Conservation (phyloP, 2,888 invertebrate species). For the Pyrochroa serraticornis region DNA sequence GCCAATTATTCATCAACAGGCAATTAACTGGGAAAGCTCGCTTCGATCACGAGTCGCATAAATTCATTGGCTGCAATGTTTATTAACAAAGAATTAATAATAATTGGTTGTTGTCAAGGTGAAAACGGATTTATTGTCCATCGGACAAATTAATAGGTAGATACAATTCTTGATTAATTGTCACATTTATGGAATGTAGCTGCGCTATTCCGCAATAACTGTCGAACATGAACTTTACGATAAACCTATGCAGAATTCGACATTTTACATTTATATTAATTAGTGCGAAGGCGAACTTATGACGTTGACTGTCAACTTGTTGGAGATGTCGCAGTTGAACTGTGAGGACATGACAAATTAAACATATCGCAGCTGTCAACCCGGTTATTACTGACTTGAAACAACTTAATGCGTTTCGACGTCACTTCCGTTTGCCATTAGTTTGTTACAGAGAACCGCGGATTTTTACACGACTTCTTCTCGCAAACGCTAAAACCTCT, state of each 20-base stretch:
- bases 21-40: too few species aligned
- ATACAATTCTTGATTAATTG: slow-evolving; percentile 28
- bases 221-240: slow-evolving; percentile 14
- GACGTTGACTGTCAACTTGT: slow-evolving; percentile 39
- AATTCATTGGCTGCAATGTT: slow-evolving; percentile 16
- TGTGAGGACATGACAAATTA: slow-evolving; percentile 47
- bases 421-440: slow-evolving; percentile 44
- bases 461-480: slow-evolving; percentile 16
- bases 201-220: slow-evolving; percentile 1
- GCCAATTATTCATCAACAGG: too few species aligned
- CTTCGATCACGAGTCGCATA: not conserved
- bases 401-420: slow-evolving; percentile 41
- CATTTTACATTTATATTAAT: slow-evolving; percentile 16
- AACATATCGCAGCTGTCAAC: slow-evolving; percentile 51
- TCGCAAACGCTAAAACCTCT: slow-evolving; percentile 4
- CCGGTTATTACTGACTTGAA: slow-evolving; percentile 45
- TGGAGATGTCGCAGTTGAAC: slow-evolving; percentile 42
- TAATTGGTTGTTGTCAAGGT: slow-evolving; percentile 24
- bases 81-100: slow-evolving; percentile 12
- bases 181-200: slow-evolving; percentile 15
- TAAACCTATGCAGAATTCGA: slow-evolving; percentile 11
- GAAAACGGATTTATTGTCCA: slow-evolving; percentile 24
- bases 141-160: slow-evolving; percentile 19
- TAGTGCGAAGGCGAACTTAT: slow-evolving; percentile 26
- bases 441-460: slow-evolving; percentile 21